Percentiles rank a stretch among this genome's conserved stretches.
These are phyloP conservation scores for Phataginus tricuspis DNA, from an alignment of 2,797 vertebrate genomes.

Conservation along the genomic window DNA sequence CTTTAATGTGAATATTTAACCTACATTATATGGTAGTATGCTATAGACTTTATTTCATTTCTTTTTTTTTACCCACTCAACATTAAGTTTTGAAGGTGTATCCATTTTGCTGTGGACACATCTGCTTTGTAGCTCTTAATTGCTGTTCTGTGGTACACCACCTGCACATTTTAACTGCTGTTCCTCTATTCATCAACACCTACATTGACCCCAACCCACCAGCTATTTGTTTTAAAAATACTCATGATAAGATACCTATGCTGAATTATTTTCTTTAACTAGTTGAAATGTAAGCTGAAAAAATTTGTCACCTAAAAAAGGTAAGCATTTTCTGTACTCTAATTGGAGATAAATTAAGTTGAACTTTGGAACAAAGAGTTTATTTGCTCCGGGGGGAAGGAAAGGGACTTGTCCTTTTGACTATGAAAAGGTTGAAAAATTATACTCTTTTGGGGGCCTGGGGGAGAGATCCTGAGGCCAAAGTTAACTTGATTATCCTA, in stretches of 20 bases:
- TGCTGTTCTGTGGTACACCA: background rate
- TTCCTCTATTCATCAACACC: background rate
- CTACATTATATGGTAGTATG: background rate
- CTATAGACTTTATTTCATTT: background rate
- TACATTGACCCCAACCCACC: background rate
- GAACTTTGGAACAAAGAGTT: background rate
- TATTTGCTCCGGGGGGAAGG: background rate
- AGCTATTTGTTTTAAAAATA: background rate
- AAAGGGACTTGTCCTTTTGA: background rate
- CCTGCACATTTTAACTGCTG: background rate
- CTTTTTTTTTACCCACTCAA: background rate
- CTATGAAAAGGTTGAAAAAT: background rate
- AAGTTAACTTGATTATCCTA: background rate
- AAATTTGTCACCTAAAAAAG: background rate
- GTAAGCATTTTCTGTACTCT: background rate
- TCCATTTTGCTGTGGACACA: background rate
- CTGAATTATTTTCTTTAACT: background rate
- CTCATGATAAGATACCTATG: background rate
- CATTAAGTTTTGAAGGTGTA: background rate
- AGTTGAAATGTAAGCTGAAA: background rate
- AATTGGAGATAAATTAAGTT: background rate
- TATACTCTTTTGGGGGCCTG: fast-evolving
- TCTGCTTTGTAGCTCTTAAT: background rate
- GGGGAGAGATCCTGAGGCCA: background rate
- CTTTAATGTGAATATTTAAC: background rate